phyloP scores from a whole-genome alignment of 2,797 vertebrate genomes.

The Chrosomus eos region DNA sequence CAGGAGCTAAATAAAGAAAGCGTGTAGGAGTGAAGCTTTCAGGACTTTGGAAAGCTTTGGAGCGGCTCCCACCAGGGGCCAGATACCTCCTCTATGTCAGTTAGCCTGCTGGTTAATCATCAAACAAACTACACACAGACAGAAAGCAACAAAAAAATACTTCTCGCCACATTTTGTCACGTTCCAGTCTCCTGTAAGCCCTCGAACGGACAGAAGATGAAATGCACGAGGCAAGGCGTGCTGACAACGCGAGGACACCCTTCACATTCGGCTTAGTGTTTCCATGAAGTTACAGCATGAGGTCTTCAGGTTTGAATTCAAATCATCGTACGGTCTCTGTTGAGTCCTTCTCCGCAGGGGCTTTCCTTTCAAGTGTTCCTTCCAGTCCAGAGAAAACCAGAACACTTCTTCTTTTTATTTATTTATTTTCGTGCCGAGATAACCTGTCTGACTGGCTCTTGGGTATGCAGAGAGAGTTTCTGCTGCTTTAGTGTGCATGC shows the following conservation, averaged over 20 bases:
- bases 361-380: constrained; percentile 53
- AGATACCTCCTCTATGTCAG: constrained; percentile 64
- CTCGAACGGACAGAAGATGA: constrained; percentile 45
- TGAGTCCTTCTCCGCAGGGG: constrained; percentile 52
- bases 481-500: constrained; percentile 35
- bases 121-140: constrained; percentile 60
- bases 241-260: constrained; percentile 47
- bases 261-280: constrained; percentile 49
- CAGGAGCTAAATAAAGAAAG: constrained; percentile 63
- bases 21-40: constrained; percentile 64
- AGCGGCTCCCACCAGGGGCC: constrained; percentile 64
- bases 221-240: constrained; percentile 48
- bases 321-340: constrained; percentile 47
- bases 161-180: constrained; percentile 57
- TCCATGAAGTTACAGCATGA: constrained; percentile 54
- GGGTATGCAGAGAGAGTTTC: constrained; percentile 39
- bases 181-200: constrained; percentile 51
- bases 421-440: constrained; percentile 39
- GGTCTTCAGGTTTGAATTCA: constrained; percentile 56
- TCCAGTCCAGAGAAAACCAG: constrained; percentile 42
- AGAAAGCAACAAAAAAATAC: constrained; percentile 51
- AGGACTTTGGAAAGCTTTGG: constrained; percentile 62
- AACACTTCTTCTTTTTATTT: constrained; percentile 33
- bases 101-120: constrained; percentile 64
- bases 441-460: constrained; percentile 49